phyloP scores from a whole-genome alignment of 1,140 invertebrate species.

The Achatina immaculata region DNA sequence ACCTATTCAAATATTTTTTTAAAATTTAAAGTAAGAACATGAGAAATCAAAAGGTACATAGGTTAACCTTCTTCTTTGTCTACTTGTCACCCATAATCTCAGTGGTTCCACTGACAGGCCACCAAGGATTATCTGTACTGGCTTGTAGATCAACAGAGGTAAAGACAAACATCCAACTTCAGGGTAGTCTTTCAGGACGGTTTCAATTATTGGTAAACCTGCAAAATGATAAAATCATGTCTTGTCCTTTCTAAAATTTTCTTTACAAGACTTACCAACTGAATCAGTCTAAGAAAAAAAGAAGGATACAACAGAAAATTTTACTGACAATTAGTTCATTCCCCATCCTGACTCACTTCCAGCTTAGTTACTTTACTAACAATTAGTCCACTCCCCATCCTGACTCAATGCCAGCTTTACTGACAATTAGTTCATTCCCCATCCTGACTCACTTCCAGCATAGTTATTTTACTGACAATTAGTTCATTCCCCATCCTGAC shows the following conservation, averaged over 20 bases:
- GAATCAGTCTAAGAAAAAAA: neutral
- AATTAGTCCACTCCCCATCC: neutral
- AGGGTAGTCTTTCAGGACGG: slow-evolving; percentile 74
- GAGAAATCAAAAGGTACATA: neutral
- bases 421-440: too few species aligned
- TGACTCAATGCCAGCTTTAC: too few species aligned
- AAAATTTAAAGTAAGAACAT: too few species aligned
- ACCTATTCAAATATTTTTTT: too few species aligned
- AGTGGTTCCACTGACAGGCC: slow-evolving; percentile 70
- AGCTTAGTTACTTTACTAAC: neutral
- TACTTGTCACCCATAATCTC: slow-evolving; percentile 45
- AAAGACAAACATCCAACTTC: slow-evolving; percentile 75
- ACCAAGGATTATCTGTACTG: slow-evolving; percentile 75
- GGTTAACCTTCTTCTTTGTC: neutral
- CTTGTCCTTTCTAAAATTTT: neutral
- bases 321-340: neutral
- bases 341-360: too few species aligned
- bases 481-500: too few species aligned
- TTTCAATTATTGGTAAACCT: slow-evolving; percentile 76
- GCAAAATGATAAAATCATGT: slow-evolving; percentile 47
- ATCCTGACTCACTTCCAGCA: too few species aligned
- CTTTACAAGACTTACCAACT: neutral
- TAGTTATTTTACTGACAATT: too few species aligned
- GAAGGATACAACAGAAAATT: neutral
- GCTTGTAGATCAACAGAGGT: slow-evolving; percentile 76